Evolutionary conservation across 2,113 vertebrate genomes (phyloP), one percentile per base, ranked within the genome.

Genomic region (Sorex fumeus): DNA sequence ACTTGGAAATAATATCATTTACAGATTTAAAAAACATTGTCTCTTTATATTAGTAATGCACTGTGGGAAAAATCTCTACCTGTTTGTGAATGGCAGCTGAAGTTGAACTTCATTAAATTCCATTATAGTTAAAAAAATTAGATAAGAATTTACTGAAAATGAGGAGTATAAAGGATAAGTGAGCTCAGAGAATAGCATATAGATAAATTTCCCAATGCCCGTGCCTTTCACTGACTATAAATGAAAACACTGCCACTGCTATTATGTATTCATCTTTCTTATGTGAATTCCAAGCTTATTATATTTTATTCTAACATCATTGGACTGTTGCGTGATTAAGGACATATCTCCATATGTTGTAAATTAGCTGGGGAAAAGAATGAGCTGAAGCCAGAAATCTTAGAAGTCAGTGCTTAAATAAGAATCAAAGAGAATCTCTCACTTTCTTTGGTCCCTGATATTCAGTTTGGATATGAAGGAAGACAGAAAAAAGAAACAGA

Each of bases 61-160:
- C 18, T 8, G 34, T 60, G 60, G 13, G 40, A 89, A 93, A 62
- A 30, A 12, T 4, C 4, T 66, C 4, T 86, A 66, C 16, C 5
- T 78, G 71, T 82, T 87, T 90, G 30, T 71, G 47, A 87, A 67
- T 74, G 15, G 86, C 28, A 77, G 4, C 32, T 77, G 7, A 11
- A 84, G 34, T 15, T 50, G 40, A 83, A 91, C 15, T 5, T 74
- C 25, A 88, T 34, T 16, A 60, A 91, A 50, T 90, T 18, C 84
- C 50, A 50, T 0, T 85, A 62, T 91, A 8, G 6, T 82, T 85
- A 62, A 36, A 82, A 88, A 77, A 78, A n/a, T 43, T 80, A 87
- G 80, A 64, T 71, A 50, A 75, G 9, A 85, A 76, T 87, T 87
- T 87, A 71, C 34, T 28, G n/a, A 90, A 95, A 81, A 7, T 69